Base-by-base conservation (phyloP, 2,888 invertebrate species). In the Protodeltote pygarga region DNA sequence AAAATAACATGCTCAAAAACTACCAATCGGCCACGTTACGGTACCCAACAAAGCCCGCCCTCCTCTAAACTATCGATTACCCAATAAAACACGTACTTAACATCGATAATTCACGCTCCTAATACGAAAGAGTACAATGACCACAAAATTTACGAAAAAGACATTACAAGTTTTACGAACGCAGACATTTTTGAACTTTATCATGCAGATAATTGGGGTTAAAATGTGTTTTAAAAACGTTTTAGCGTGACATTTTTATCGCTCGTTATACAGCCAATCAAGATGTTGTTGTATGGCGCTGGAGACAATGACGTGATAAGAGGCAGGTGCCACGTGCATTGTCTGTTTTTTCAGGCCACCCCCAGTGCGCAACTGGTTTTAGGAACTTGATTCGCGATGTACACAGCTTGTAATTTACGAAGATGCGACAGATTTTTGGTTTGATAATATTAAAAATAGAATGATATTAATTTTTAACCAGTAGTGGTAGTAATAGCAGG, bases 241-340 rank as follows among this genome's bases (percentile, higher is more conserved):
- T 32, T 34, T 16, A 2, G 4, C 8, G 13, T 42, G 16, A 27
- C 2, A 5, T 28, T 65, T 55, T 54, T 59, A 50, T 49, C 40
- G 41, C 39, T 60, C 44, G 44, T 46, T 65, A 63, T 58, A 60
- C 64, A 51, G 65, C 65, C 66, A 71, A 69, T 78, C 65, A 72
- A 74, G 68, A 69, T 70, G 69, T 73, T 65, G 71, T 59, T 64
- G 66, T 58, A 63, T 72, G 53, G 59, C 62, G 72, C 71, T 65
- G 54, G 70, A 73, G 70, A 85, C 81, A 83, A 82, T 80, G 79
- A 66, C 59, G 75, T 66, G 79, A 72, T 72, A 75, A 75, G 73
- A 73, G 78, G 83, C 88, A 87, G 85, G 83, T 85, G 87, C 79
- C 88, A 87, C 88, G 88, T 87, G 89, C 85, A 78, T 61, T 61